These are phyloP conservation scores for Arothron firmamentum DNA, from an alignment of 2,113 vertebrate genomes.

Conservation along the genomic window DNA sequence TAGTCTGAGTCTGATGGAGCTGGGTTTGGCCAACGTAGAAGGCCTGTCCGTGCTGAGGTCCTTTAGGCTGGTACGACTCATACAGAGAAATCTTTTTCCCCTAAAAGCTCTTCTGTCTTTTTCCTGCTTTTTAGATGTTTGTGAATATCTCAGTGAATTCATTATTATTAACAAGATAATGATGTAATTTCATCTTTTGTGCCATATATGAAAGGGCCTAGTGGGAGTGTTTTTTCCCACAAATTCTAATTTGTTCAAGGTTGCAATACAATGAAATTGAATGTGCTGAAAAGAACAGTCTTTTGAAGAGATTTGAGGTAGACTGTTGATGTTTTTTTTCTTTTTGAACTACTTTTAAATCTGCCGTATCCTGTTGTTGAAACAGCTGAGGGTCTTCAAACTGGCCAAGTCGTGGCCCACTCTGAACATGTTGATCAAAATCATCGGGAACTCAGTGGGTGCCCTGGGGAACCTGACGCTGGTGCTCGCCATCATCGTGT, in stretches of 20 bases:
- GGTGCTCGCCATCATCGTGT: slow-evolving; percentile 96
- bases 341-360: background rate
- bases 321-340: no score
- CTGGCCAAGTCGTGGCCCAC: slow-evolving; percentile 98
- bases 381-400: slow-evolving; percentile 95
- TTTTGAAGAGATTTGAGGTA: background rate
- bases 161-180: slow-evolving; percentile 11
- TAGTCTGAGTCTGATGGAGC: slow-evolving; percentile 95
- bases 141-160: no score
- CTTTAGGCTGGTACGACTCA: slow-evolving; percentile 83
- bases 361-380: background rate
- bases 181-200: slow-evolving; percentile 20
- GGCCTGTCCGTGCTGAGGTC: slow-evolving; percentile 94
- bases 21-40: slow-evolving; percentile 92
- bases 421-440: slow-evolving; percentile 97
- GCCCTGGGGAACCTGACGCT: slow-evolving; percentile 93
- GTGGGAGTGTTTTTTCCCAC: slow-evolving; percentile 5
- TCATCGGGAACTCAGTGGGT: slow-evolving; percentile 96
- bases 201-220: slow-evolving; percentile 3
- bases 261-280: no score
- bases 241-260: no score
- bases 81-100: background rate
- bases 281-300: no score
- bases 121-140: background rate
- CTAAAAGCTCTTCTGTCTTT: background rate